These are phyloP conservation scores for Plectropomus leopardus DNA, from an alignment of 2,113 vertebrate genomes.

Conservation along the genomic window DNA sequence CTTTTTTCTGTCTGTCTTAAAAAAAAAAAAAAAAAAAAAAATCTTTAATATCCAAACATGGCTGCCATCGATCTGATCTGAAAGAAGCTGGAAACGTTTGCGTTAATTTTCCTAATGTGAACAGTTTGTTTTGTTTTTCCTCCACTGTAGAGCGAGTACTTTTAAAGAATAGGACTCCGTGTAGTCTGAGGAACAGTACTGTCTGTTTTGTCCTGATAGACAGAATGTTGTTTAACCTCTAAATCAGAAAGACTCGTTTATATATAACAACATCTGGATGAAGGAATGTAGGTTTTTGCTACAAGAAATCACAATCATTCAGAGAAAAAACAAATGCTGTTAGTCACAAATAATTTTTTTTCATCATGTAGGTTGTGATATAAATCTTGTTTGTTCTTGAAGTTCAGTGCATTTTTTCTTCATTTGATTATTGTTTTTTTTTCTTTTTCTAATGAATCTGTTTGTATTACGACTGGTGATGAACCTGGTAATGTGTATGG, in stretches of 20 bases:
- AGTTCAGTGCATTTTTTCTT: conserved; percentile 58
- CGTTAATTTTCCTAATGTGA: conserved; percentile 24
- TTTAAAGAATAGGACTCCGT: conserved; percentile 7
- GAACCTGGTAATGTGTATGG: conserved; percentile 61
- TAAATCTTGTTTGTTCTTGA: conserved; percentile 57
- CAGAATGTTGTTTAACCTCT: conserved; percentile 52
- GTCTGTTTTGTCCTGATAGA: conserved; percentile 45
- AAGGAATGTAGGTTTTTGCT: conserved; percentile 67
- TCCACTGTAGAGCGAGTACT: conserved; percentile 19
- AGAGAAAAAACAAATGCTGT: conserved; percentile 62
- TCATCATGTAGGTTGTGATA: conserved; percentile 61
- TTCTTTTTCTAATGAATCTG: conserved; percentile 57
- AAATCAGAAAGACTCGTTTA: conserved; percentile 30
- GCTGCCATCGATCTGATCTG: neutral
- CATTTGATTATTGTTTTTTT: conserved; percentile 43
- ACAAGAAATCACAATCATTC: conserved; percentile 45
- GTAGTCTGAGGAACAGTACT: conserved; percentile 9
- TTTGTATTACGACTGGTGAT: conserved; percentile 66
- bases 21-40: too few relatives aligned
- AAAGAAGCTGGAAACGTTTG: conserved; percentile 19
- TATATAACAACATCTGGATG: conserved; percentile 52
- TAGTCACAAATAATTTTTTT: conserved; percentile 67
- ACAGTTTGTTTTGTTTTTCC: neutral
- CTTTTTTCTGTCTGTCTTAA: neutral
- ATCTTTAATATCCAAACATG: conserved; percentile 13